Base-by-base conservation (phyloP, 2,113 vertebrate species). In the Guaruba guarouba region DNA sequence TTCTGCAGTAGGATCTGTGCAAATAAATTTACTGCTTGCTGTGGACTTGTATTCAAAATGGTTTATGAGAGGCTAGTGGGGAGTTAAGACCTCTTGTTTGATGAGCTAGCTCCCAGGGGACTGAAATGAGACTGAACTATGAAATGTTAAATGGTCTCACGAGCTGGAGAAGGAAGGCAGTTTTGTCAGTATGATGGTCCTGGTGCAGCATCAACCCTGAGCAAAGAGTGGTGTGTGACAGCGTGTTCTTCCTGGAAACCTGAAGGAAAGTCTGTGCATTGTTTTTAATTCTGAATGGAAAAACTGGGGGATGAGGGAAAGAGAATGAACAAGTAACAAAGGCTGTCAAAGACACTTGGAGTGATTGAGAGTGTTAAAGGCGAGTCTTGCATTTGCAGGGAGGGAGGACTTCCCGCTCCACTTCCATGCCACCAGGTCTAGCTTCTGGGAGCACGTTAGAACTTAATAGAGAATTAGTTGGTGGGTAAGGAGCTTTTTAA, bases 121-220 rank as follows among this genome's bases (percentile, higher is more conserved):
- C 31, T 39, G 48, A 69, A 79, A 39, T 80, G 55, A 52, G 16
- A 13, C 35, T 7, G 6, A 9, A 43, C 10, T 76, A 3, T n/a
- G 46, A 35, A 80, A 29, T 10, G 2, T 54, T 57, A 31, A 75
- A 63, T 27, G 28, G 9, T 66, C 22, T 77, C 16, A 7, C 24
- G 23, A 71, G 19, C 31, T 88, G 11, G 48, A 13, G 37, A 31
- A 46, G 31, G 13, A 67, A 18, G 35, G 33, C 29, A 46, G 18
- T 51, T 70, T 71, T 15, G 7, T 76, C 25, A 18, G 17, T 7
- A 2, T 43, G 19, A 13, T 54, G 7, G 24, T 80, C 27, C 33
- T 80, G 0, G 0, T 69, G 39, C 57, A 49, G 9, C 54, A 61
- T 69, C 49, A 78, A 2, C 44, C 43, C 28, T 46, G 44, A 51